Evolutionary conservation across 1,140 invertebrate genomes (phyloP), one percentile per base, ranked within the genome.

Genomic region (Glossosoma conforme): DNA sequence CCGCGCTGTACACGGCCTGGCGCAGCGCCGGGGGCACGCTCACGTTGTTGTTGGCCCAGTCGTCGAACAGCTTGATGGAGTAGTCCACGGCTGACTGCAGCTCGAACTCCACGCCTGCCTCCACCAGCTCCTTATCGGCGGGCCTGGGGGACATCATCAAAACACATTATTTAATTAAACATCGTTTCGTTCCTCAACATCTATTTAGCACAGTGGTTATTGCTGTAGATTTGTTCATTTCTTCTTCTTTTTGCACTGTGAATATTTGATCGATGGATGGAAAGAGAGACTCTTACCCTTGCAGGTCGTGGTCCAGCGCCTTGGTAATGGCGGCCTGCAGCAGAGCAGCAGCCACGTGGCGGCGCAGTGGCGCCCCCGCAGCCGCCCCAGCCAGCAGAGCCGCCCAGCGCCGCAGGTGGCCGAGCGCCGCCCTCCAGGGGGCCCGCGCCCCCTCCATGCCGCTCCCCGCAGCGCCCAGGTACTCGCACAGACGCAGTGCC

Each of bases 1-100:
- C 89, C 30, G 86, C 82, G 17, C 79, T 78, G 60, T 90, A 91
- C 21, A 54, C 56, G 10, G 56, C 56, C 56, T 58, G 30, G 36
- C 85, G 74, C n/a, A 89, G 72, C 65, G 88, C 85, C 1, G 84
- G 79, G 10, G 81, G 72, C 19, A 87, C 78, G 8, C 72, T 65
- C 53, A 72, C 66, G 11, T 76, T 73, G 28, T 74, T 73, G 0
- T 67, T 55, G 77, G 84, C 85, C 84, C 85, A 88, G 37, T 76
- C 73, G 35, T 78, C 66, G 60, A 88, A 88, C 44, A 77, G 66
- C 43, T 58, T 60, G 58, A 75, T 81, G 0, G 86, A 83, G 58
- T 81, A 75, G 28, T 76, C 74, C 1, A 85, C 76, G 1, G 84
- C 78, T 15, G 77, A 70, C 19, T 82, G 76, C 18, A 86, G 68